Conservation (phyloP, 1,140 invertebrate species). For the Drosophila melanogaster region DNA sequence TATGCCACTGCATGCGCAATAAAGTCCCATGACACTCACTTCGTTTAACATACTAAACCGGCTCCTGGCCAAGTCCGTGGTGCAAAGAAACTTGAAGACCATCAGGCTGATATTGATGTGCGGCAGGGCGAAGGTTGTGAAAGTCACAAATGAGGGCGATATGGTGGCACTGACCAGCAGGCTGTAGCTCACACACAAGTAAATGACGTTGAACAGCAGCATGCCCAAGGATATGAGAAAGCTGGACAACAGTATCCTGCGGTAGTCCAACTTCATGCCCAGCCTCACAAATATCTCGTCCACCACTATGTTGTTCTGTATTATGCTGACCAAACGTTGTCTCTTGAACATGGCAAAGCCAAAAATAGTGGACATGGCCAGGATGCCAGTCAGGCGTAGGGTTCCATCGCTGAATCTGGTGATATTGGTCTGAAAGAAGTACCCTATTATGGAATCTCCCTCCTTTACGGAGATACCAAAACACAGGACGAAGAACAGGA, state of each 20-base stretch:
- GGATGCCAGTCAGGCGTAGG: conserved; percentile 72
- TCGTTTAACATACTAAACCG: conserved; percentile 78
- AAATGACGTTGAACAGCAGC: conserved; percentile 74
- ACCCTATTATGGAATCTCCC: conserved; percentile 79
- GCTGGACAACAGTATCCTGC: conserved; percentile 60
- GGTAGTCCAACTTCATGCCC: conserved; percentile 77
- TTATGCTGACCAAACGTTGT: conserved; percentile 64
- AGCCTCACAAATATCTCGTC: conserved; percentile 77
- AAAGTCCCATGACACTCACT: conserved; percentile 46
- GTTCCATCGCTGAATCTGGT: conserved; percentile 75
- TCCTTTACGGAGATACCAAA: conserved; percentile 63
- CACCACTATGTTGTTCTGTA: conserved; percentile 73
- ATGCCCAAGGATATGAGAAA: conserved; percentile 75
- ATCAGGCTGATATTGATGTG: conserved; percentile 81
- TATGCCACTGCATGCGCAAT: not conserved
- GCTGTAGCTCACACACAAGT: conserved; percentile 76
- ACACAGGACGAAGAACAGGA: conserved; percentile 75
- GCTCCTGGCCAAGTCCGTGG: conserved; percentile 72
- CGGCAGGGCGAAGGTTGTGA: conserved; percentile 76
- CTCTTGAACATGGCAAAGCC: conserved; percentile 77
- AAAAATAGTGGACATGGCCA: conserved; percentile 79
- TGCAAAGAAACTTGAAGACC: conserved; percentile 82
- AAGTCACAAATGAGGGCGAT: conserved; percentile 76
- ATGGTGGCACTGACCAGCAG: conserved; percentile 71
- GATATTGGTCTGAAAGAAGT: conserved; percentile 82